Conservation (phyloP, 2,113 vertebrate species). For the Nematolebias whitei region DNA sequence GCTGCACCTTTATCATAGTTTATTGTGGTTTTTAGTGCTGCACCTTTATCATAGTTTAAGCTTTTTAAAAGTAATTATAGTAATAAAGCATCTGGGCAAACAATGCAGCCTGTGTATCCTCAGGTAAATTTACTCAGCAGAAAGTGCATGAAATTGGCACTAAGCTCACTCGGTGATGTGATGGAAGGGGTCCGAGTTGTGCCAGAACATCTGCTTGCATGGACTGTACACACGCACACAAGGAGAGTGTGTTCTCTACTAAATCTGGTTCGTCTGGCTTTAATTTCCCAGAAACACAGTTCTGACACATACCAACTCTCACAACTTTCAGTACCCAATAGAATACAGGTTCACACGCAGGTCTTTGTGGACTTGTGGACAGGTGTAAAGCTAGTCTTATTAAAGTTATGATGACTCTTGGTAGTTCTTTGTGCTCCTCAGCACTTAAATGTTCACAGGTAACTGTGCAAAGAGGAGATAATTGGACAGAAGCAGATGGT, state of each 20-base stretch:
- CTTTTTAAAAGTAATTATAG: conserved; percentile 59
- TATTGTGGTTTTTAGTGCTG: conserved; percentile 26
- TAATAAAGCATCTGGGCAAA: conserved; percentile 67
- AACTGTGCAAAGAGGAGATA: conserved; percentile 52
- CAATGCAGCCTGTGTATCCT: conserved; percentile 48
- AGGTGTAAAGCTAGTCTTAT: conserved; percentile 53
- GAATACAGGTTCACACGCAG: conserved; percentile 20
- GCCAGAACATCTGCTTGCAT: conserved; percentile 57
- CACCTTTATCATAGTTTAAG: conserved; percentile 40
- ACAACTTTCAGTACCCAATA: conserved; percentile 43
- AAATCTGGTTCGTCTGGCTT: conserved; percentile 52
- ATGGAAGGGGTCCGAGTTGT: conserved; percentile 35
- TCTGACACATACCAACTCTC: conserved; percentile 30
- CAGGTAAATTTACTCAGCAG: conserved; percentile 68
- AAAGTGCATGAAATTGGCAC: conserved; percentile 49
- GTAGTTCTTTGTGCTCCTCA: conserved; percentile 58
- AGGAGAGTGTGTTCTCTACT: conserved; percentile 23
- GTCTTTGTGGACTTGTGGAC: conserved; percentile 29
- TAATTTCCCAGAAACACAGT: conserved; percentile 46
- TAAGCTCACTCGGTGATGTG: conserved; percentile 40
- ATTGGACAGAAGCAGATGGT: conserved; percentile 73
- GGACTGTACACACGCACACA: not conserved
- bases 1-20: conserved; percentile 35
- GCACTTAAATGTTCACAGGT: conserved; percentile 52
- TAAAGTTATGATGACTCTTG: conserved; percentile 61